Base-by-base conservation (phyloP, 2,888 invertebrate genomes). In the Tubulanus polymorphus region DNA sequence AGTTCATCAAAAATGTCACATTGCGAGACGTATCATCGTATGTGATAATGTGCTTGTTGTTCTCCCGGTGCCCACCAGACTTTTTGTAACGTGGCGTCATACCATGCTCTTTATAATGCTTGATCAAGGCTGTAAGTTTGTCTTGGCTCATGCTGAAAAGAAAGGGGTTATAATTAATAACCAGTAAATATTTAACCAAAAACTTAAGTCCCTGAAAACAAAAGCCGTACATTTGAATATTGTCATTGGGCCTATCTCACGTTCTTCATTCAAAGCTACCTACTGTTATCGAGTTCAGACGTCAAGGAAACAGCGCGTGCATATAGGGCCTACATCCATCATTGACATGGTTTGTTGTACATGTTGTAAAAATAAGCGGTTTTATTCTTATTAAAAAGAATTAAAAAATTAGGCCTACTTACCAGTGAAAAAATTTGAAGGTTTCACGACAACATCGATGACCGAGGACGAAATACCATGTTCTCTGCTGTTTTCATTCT, bases 1-100 rank as follows among this genome's bases (percentile, higher is more conserved):
- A 60, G 10, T 56, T 48, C 28, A 37, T 28, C 15, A 56, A 48
- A 32, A 57, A 62, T 8, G 32, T 35, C 29, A 59, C 54, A 25
- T 53, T 56, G 15, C 28, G 25, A 2, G 35, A 28, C 18, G 37
- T 51, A 37, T 59, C 62, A n/a, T 41, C 30, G 35, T 27, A 49
- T 10, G 20, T 45, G 23, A 57, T 47, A 10, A 12, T 18, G 20
- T 23, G 5, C 15, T 18, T 18, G 27, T 48, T 23, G 8, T n/a
- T 48, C n/a, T 15, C 37, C n/a, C 45, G 30, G 3, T 37, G 28
- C 3, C 56, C 53, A 1, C 56, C 53, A 30, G 48, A 15, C 18
- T 45, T 49, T 18, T 37, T 32, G 25, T 54, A 45, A 20, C 30
- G 32, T 20, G 45, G 46, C 18, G 27, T 54, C 25, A 53, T 12